Evolutionary conservation across 2,113 vertebrate species (phyloP).

Genomic region (Phyllopteryx taeniolatus): DNA sequence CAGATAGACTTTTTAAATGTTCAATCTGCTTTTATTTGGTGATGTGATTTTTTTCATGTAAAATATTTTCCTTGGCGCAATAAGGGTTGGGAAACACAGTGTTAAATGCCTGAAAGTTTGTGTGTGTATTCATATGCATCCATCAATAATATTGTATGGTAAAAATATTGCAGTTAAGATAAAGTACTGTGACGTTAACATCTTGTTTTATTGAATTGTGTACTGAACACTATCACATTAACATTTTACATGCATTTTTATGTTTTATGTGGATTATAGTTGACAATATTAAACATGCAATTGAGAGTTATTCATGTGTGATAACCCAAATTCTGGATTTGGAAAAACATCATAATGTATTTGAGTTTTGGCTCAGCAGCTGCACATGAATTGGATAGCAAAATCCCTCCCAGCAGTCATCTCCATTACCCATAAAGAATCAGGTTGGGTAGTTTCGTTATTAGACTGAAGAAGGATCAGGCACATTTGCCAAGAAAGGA

Average conservation of each 20-base stretch:
- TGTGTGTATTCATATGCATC: neutral
- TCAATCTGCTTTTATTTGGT: too few relatives aligned
- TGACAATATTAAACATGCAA: neutral
- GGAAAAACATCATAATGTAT: neutral
- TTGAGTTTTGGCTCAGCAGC: neutral
- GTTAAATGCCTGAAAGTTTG: neutral
- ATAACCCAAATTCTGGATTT: neutral
- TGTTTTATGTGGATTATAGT: neutral
- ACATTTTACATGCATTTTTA: constrained; percentile 6
- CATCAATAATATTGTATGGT: neutral
- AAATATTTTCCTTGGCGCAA: neutral
- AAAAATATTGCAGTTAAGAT: neutral
- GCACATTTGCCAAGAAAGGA: neutral
- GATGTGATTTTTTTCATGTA: too few relatives aligned
- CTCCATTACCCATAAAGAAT: neutral
- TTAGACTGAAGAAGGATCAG: neutral
- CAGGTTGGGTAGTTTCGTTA: neutral
- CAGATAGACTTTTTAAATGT: too few relatives aligned
- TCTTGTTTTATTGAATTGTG: neutral
- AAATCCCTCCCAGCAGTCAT: neutral
- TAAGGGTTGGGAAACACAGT: constrained; percentile 2
- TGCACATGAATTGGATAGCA: neutral
- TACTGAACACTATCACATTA: neutral
- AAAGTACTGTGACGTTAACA: neutral
- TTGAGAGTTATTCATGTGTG: neutral